Evolutionary conservation across 1,140 invertebrate species (phyloP).

Genomic region (Ectropis grisescens): DNA sequence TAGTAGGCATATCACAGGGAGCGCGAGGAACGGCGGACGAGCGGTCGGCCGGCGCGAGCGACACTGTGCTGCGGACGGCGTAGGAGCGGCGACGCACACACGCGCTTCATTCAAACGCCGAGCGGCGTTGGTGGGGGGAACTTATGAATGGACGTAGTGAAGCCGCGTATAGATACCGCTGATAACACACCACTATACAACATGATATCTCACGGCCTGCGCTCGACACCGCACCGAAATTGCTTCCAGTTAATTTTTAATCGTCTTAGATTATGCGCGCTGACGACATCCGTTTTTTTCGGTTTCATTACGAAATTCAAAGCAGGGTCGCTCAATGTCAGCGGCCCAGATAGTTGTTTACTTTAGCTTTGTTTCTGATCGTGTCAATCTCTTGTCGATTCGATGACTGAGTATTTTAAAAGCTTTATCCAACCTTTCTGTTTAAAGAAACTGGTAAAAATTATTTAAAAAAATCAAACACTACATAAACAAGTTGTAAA

Average conservation of each 20-base stretch:
- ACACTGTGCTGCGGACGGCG: conserved; percentile 27
- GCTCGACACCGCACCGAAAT: conserved; percentile 4
- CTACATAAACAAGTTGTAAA: no score
- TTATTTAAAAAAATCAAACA: no score
- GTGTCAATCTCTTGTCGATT: no score
- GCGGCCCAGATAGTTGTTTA: conserved; percentile 8
- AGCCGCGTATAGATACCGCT: conserved; percentile 47
- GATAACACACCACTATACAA: conserved; percentile 42
- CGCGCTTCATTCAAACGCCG: conserved; percentile 39
- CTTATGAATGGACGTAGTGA: conserved; percentile 66
- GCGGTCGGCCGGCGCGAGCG: conserved; percentile 31
- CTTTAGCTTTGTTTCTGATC: no score
- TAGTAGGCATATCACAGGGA: conserved; percentile 43
- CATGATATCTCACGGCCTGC: conserved; percentile 14
- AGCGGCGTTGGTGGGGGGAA: conserved; percentile 31
- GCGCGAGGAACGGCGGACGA: conserved; percentile 20
- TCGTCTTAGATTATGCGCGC: neutral
- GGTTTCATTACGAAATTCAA: conserved; percentile 5
- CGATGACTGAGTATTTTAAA: no score
- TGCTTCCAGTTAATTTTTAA: neutral
- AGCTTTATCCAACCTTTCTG: no score
- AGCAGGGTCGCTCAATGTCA: conserved; percentile 5
- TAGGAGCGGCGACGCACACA: conserved; percentile 47
- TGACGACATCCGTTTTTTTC: no score
- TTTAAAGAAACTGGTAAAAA: no score